These are phyloP conservation scores for Halcyon senegalensis DNA, from an alignment of 2,113 vertebrate species.

Conservation along the genomic window DNA sequence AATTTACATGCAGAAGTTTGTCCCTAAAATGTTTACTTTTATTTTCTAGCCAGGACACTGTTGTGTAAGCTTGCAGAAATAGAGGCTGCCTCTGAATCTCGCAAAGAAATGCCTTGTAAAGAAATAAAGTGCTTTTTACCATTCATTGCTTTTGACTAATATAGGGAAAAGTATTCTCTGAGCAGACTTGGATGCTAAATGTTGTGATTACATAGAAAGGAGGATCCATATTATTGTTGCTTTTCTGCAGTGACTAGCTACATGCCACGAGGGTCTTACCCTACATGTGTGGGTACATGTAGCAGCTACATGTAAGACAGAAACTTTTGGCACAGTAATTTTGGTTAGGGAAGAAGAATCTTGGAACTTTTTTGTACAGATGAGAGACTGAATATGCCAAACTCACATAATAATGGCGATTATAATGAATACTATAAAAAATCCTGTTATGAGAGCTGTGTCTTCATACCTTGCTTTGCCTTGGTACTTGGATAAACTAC, in stretches of 20 bases:
- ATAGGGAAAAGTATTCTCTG: background rate
- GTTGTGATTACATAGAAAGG: background rate
- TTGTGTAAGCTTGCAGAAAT: background rate
- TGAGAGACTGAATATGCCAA: background rate
- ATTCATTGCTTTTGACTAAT: background rate
- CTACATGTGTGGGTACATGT: background rate
- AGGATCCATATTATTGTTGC: background rate
- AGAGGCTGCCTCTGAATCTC: background rate
- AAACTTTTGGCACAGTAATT: background rate
- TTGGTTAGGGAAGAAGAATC: background rate
- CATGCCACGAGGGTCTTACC: accelerated
- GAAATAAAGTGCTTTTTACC: background rate
- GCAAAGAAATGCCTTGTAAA: background rate
- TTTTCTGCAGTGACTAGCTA: background rate
- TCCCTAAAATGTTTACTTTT: background rate
- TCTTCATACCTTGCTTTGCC: background rate
- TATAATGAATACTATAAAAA: background rate
- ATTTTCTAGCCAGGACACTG: background rate
- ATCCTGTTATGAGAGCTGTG: background rate
- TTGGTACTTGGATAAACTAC: background rate
- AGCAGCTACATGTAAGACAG: background rate
- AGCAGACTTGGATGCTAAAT: background rate
- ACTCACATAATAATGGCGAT: background rate
- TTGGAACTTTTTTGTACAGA: background rate
- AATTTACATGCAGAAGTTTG: background rate